Evolutionary conservation across 2,113 vertebrate species (phyloP), one percentile per base, ranked within the genome.

Genomic region (Ursus arctos): DNA sequence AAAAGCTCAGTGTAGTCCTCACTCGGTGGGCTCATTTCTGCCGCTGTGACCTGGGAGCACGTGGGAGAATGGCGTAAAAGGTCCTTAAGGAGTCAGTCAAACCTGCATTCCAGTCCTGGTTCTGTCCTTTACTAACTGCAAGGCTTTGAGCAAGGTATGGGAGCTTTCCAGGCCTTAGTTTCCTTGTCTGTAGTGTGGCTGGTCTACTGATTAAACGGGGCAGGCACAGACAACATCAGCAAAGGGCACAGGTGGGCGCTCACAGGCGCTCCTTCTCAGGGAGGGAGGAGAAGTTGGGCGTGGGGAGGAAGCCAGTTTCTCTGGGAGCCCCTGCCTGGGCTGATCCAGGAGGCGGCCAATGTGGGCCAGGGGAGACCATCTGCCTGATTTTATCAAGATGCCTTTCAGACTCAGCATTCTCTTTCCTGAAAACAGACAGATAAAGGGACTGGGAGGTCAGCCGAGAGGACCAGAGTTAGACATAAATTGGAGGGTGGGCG

Each of bases 181-280:
- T 76, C 19, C 63, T 65, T 9, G 7, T 57, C 57, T 26, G 24
- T 69, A 22, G 31, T 36, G 55, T 1, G 18, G 22, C 55, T 24
- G 3, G 22, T 65, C 40, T n/a, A 7, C 76, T 31, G 67, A 69
- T 10, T 59, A 12, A 19, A 53, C 11, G 13, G 72, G 51, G 15
- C 0, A 51, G 14, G 0, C n/a, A 0, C 1, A 7, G 18, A n/a
- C 19, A 11, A 19, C 61, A 28, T 24, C 16, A 67, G 33, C 26
- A 15, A 72, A 81, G 47, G 51, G 36, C n/a, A 7, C 18, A 4
- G 18, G 21, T 18, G 26, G 15, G 4, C 4, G 0, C 9, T 5
- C 1, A 0, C 31, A 6, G 9, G 21, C 10, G 2, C 16, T 55
- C 12, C 1, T 26, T 55, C 71, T 55, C 21, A 8, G 12, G 36